Conservation (phyloP, 2,113 vertebrate genomes). For the Globicephala melas region DNA sequence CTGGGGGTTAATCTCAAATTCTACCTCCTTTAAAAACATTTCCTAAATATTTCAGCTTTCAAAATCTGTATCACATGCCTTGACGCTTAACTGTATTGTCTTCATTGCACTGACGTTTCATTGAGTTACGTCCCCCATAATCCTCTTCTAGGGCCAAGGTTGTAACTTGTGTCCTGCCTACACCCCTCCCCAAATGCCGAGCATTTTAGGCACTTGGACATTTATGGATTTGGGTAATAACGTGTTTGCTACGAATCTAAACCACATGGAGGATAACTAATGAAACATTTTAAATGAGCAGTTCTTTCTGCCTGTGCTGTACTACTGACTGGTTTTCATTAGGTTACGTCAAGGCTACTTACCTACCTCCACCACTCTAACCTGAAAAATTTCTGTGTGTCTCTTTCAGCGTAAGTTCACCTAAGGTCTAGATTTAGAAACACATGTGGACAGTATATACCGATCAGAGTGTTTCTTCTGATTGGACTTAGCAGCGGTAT, state of each 20-base stretch:
- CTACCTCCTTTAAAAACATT: conserved; percentile 1
- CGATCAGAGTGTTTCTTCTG: neutral
- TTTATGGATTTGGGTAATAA: neutral
- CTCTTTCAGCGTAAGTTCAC: neutral
- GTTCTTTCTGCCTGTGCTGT: neutral
- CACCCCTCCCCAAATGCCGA: neutral
- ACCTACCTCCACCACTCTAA: neutral
- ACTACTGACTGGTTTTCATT: neutral
- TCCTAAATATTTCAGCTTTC: neutral
- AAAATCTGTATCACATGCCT: neutral
- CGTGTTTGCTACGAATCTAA: neutral
- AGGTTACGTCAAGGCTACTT: neutral
- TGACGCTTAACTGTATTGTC: neutral
- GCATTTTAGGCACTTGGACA: neutral
- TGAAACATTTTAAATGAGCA: neutral
- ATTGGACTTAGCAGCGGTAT: neutral
- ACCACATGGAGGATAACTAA: neutral
- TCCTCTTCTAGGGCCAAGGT: neutral
- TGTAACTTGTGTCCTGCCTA: neutral
- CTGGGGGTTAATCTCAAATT: conserved; percentile 17
- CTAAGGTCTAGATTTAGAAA: neutral
- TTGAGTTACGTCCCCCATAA: neutral
- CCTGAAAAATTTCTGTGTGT: neutral
- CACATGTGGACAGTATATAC: neutral
- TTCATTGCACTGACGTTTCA: neutral